Conservation (phyloP, 2,113 vertebrate species). For the Mungos mungo region DNA sequence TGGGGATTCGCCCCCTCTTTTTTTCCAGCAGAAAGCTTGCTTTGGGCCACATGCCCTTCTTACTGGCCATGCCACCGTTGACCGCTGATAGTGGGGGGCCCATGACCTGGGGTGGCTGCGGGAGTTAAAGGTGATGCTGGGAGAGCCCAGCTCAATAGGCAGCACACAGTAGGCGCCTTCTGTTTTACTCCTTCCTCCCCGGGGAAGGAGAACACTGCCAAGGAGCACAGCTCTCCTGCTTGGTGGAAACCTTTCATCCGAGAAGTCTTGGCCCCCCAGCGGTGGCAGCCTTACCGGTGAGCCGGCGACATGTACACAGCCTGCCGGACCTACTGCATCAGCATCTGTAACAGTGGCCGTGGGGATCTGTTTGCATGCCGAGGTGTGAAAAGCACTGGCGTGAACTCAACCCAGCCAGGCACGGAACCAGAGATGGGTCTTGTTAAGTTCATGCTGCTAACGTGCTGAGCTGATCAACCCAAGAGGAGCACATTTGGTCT, state of each 20-base stretch:
- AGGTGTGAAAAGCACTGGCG: background rate
- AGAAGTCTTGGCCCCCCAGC: no score
- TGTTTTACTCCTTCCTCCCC: background rate
- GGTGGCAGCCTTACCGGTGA: background rate
- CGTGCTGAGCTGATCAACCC: background rate
- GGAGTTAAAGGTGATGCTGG: background rate
- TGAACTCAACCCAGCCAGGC: background rate
- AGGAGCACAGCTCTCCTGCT: background rate
- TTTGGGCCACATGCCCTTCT: background rate
- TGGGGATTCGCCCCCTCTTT: background rate
- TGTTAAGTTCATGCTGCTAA: background rate
- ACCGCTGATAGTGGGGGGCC: no score
- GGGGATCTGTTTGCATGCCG: background rate
- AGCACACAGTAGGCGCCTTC: background rate
- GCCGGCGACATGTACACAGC: background rate
- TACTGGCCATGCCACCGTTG: background rate
- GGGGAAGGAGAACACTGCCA: background rate
- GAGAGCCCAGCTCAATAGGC: background rate
- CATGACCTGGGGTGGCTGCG: fast-evolving
- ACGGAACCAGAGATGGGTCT: background rate
- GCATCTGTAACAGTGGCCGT: background rate
- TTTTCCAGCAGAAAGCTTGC: background rate
- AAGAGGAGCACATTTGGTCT: background rate
- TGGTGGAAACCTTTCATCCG: background rate
- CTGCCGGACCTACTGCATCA: background rate